Conservation (phyloP, 2,797 vertebrate genomes). For the Phoxinus dragarum region DNA sequence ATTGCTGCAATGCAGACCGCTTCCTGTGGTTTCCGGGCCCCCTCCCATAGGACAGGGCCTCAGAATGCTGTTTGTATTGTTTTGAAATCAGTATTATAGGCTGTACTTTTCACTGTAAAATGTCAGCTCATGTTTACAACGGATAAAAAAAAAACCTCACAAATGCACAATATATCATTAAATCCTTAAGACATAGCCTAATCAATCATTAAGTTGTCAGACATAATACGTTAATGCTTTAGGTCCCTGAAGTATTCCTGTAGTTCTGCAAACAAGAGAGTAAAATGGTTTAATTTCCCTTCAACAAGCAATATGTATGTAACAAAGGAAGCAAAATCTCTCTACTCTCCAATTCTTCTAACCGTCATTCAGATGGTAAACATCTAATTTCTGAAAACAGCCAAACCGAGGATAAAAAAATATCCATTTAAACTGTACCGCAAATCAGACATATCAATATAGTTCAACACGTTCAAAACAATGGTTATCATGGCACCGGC, state of each 20-base stretch:
- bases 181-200: constrained; percentile 5
- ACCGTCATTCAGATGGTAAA: constrained; percentile 43
- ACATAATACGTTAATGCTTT: not conserved
- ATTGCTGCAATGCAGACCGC: constrained; percentile 73
- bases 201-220: constrained; percentile 35
- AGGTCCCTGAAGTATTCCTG: not conserved
- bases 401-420: constrained; percentile 4
- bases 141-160: not conserved
- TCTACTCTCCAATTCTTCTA: constrained; percentile 32
- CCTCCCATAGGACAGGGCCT: constrained; percentile 78
- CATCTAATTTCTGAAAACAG: constrained; percentile 22
- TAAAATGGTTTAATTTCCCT: constrained; percentile 29
- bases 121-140: constrained; percentile 10
- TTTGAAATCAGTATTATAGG: constrained; percentile 64
- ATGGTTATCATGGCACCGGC: too few species aligned
- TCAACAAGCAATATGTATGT: constrained; percentile 27
- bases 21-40: constrained; percentile 77
- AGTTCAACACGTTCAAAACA: too few species aligned
- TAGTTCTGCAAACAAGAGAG: not conserved
- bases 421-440: not conserved
- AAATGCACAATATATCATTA: constrained; percentile 36
- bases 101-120: constrained; percentile 34
- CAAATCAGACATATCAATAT: not conserved
- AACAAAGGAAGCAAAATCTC: not conserved
- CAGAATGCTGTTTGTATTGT: constrained; percentile 69